phyloP scores from a whole-genome alignment of 2,888 invertebrate species.

The Oxytorus armatus region DNA sequence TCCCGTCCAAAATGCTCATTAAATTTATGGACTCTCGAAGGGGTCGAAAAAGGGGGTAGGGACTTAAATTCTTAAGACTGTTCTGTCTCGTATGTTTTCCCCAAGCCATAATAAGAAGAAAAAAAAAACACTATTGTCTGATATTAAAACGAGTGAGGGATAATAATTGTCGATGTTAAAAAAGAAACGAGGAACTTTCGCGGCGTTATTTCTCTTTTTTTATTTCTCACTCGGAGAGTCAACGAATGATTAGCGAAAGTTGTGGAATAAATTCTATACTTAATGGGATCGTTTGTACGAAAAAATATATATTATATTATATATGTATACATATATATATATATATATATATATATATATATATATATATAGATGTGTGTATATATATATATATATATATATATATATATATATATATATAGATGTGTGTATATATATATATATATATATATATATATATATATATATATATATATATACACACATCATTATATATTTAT shows the following conservation, averaged over 20 bases:
- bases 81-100: slow-evolving; percentile 65
- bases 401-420: slow-evolving; percentile 64
- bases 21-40: slow-evolving; percentile 48
- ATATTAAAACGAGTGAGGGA: slow-evolving; percentile 71
- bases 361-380: slow-evolving; percentile 63
- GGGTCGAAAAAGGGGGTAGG: too few relatives aligned
- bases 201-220: slow-evolving; percentile 30
- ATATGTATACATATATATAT: slow-evolving; percentile 50
- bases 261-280: slow-evolving; percentile 62
- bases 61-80: slow-evolving; percentile 79
- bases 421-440: slow-evolving; percentile 49
- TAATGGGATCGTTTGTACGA: slow-evolving; percentile 63
- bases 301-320: slow-evolving; percentile 59
- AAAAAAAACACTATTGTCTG: slow-evolving; percentile 67
- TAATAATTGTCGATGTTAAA: slow-evolving; percentile 53
- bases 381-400: slow-evolving; percentile 50
- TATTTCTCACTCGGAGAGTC: slow-evolving; percentile 66
- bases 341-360: slow-evolving; percentile 70
- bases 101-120: slow-evolving; percentile 63
- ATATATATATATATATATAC: slow-evolving; percentile 50
- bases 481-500: slow-evolving; percentile 70
- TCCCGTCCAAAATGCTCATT: slow-evolving; percentile 75
- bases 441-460: slow-evolving; percentile 47
- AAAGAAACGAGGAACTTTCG: slow-evolving; percentile 10
- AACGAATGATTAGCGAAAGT: slow-evolving; percentile 59